Evolutionary conservation across 2,113 vertebrate species (phyloP), one percentile per base, ranked within the genome.

Genomic region (Pelodiscus sinensis): DNA sequence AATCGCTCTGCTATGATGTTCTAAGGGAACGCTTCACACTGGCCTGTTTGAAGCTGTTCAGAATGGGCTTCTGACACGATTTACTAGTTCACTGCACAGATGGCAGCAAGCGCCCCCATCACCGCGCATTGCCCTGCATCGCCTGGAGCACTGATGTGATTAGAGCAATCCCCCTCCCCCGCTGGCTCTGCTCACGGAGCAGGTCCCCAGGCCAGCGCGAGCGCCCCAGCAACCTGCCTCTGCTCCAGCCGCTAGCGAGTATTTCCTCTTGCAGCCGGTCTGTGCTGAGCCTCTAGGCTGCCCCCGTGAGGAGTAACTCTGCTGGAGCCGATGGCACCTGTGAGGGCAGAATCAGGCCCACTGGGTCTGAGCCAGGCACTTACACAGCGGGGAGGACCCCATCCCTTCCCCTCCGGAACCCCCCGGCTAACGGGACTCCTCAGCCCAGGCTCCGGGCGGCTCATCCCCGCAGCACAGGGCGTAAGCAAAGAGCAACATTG

Each of bases 31-130:
- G 75, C n/a, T 77, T 90, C 12, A 31, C 87, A 87, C 90, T 91
- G 68, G 83, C 82, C 91, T 65, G 92, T 97, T 97, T 96, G 97
- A 97, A 97, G 96, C 87, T 96, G 96, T 93, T 96, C 96, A 95
- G 2, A 93, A 79, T 50, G 79, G 38, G 38, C 84, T 90, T 94
- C 91, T 97, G 95, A 96, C 22, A 0, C 80, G 95, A 96, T 97
- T 97, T 95, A 84, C 93, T 88, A 94, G 95, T 80, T 96, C 96
- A 93, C 68, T 90, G 95, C 92, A 90, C 84, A 80, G 19, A 10
- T 0, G 2, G 92, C 90, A 93, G 60, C 65, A 88, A 93, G 60
- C 3, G 25, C 79, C 84, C 80, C 79, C 84, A 83, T 56, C 96
- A 96, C 60, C 92, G 86, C 12, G 68, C 2, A 5, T 94, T 94